Percentiles rank a stretch among this genome's conserved stretches.
These are phyloP conservation scores for Drosophila pruinosa DNA, from an alignment of 1,140 invertebrate genomes.

Conservation along the genomic window DNA sequence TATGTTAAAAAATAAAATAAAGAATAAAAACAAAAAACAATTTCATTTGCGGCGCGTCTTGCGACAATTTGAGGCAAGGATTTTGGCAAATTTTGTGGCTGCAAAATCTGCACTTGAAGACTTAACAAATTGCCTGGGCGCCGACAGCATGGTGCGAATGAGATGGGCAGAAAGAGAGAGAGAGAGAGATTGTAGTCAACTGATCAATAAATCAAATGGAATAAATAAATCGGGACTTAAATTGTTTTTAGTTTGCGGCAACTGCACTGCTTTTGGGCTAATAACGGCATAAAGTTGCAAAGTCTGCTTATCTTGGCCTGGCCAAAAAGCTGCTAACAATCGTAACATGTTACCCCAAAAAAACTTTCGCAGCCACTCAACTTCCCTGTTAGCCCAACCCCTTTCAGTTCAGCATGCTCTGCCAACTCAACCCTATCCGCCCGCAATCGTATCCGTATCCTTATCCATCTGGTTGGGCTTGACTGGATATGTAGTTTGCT, in stretches of 20 bases:
- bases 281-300: background rate
- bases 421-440: background rate
- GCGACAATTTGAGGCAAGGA: slow-evolving; percentile 30
- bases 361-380: slow-evolving; percentile 14
- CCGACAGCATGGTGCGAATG: background rate
- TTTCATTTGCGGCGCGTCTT: slow-evolving; percentile 37
- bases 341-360: background rate
- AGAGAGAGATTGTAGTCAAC: background rate
- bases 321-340: background rate
- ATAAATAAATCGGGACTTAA: background rate
- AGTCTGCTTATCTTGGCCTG: slow-evolving; percentile 4
- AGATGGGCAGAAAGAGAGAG: background rate
- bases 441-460: background rate
- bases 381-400: no score
- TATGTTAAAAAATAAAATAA: no score
- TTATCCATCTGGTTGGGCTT: background rate
- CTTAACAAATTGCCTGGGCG: slow-evolving; percentile 16
- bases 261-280: background rate
- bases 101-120: slow-evolving; percentile 28
- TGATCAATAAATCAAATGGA: slow-evolving; percentile 27
- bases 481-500: background rate
- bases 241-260: background rate
- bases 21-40: no score
- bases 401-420: background rate
- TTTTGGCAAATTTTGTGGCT: slow-evolving; percentile 30